Conservation (phyloP, 1,140 invertebrate genomes). For the Eupristina koningsbergeri region DNA sequence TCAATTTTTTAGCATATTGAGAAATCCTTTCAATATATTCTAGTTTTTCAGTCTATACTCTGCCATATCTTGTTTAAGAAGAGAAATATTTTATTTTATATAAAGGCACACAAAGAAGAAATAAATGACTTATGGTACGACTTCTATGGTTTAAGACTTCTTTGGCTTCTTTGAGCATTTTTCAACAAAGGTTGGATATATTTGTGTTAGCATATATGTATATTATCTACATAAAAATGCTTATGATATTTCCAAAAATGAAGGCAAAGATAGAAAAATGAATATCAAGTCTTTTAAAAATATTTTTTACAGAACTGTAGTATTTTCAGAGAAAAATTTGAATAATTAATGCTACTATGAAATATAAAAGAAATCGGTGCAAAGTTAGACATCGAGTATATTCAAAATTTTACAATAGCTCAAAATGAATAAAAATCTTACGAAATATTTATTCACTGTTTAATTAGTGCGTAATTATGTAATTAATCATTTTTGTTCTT, state of each 20-base stretch:
- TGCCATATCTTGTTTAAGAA: not conserved
- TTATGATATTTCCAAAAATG: not conserved
- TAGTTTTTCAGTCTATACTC: not conserved
- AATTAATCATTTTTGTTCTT: too few species aligned
- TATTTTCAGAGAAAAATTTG: not conserved
- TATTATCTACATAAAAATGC: not conserved
- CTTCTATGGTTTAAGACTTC: not conserved
- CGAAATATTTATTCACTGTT: too few species aligned
- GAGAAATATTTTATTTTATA: constrained; percentile 6
- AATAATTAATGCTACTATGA: not conserved
- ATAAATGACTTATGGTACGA: constrained; percentile 20
- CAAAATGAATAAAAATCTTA: too few species aligned
- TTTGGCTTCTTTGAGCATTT: not conserved
- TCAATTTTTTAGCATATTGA: constrained; percentile 1
- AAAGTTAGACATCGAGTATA: not conserved
- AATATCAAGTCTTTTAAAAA: not conserved
- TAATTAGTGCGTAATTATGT: too few species aligned
- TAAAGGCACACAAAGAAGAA: not conserved
- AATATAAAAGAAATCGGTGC: not conserved
- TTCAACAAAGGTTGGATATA: not conserved
- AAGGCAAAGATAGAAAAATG: not conserved
- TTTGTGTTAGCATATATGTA: not conserved
- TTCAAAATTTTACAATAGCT: too few species aligned
- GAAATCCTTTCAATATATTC: not conserved
- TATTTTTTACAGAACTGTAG: not conserved